phyloP scores from a whole-genome alignment of 2,113 vertebrate genomes.

The Zapus hudsonius region DNA sequence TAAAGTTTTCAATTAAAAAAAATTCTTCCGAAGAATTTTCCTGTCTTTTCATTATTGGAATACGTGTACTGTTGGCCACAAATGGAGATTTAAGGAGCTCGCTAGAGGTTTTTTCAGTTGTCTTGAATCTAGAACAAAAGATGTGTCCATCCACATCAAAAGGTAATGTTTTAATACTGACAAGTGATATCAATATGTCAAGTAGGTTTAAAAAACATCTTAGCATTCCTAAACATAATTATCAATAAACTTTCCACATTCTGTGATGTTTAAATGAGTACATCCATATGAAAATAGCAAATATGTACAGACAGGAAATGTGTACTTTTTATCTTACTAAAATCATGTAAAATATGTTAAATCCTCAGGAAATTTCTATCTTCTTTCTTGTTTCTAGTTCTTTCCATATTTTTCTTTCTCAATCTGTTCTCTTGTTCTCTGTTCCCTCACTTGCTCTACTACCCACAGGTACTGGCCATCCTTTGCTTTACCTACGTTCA shows the following conservation, averaged over 20 bases:
- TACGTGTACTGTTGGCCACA: neutral
- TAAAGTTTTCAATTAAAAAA: neutral
- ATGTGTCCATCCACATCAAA: neutral
- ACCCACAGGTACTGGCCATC: neutral
- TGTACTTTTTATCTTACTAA: neutral
- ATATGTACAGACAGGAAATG: neutral
- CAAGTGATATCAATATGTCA: neutral
- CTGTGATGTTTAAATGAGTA: neutral
- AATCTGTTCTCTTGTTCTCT: neutral
- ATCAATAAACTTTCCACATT: neutral
- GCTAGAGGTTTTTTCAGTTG: neutral
- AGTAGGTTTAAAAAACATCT: conserved; percentile 6
- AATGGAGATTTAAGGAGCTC: neutral
- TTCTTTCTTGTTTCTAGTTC: neutral
- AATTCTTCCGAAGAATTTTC: neutral
- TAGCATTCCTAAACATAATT: neutral
- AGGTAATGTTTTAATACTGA: neutral
- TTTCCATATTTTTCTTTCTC: neutral
- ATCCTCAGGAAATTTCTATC: neutral
- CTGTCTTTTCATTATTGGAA: neutral
- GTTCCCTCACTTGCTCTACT: neutral
- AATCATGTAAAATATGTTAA: neutral
- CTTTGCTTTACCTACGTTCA: neutral
- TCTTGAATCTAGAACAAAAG: neutral
- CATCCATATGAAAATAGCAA: neutral